These are phyloP conservation scores for Haemorhous mexicanus DNA, from an alignment of 2,113 vertebrate species.

Conservation along the genomic window DNA sequence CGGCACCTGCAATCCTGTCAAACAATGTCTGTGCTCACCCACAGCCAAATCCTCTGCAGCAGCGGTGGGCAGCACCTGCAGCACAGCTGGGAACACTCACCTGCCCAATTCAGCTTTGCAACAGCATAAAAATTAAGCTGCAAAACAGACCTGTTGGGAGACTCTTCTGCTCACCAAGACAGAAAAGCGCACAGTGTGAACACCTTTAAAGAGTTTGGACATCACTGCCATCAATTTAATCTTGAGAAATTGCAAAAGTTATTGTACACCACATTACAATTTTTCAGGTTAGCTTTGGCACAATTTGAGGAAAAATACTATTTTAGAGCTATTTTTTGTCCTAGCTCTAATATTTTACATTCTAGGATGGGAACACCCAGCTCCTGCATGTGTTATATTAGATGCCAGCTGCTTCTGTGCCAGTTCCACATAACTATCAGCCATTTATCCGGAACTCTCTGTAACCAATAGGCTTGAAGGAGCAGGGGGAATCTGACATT, in stretches of 20 bases:
- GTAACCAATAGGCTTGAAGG: background rate
- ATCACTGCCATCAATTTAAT: background rate
- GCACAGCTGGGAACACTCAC: background rate
- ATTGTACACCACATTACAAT: background rate
- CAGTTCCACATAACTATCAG: background rate
- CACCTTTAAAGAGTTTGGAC: background rate
- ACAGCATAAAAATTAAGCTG: background rate
- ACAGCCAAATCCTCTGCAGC: background rate
- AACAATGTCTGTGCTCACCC: background rate
- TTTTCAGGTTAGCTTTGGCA: background rate
- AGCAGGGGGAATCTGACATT: background rate
- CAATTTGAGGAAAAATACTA: background rate
- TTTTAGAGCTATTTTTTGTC: background rate
- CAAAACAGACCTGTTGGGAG: background rate
- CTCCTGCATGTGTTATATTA: background rate
- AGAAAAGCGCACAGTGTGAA: background rate
- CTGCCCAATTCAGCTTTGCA: background rate
- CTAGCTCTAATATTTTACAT: background rate
- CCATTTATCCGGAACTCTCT: background rate
- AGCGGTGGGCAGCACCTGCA: background rate
- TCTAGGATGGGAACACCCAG: background rate
- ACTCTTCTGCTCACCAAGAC: background rate
- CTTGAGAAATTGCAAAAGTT: background rate
- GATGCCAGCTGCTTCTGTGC: background rate
- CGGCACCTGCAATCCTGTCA: background rate